A percentile compares a stretch with the other conserved stretches of the same genome.
Conservation (phyloP, 2,113 vertebrate species). For the Setophaga petechia region DNA sequence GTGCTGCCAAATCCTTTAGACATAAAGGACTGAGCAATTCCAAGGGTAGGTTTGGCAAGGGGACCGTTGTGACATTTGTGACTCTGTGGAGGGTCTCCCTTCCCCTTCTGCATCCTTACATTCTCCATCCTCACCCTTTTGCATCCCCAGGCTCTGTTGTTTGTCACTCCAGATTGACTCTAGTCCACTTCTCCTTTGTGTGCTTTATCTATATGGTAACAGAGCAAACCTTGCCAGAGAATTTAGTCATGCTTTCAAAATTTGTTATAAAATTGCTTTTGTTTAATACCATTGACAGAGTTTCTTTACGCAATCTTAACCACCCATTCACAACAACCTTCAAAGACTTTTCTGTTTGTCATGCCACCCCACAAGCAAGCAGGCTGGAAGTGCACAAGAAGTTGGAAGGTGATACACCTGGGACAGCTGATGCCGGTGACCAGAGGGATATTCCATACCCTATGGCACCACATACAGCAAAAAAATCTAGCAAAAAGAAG, state of each 20-base stretch:
- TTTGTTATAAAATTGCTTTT: not conserved
- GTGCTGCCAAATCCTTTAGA: not conserved
- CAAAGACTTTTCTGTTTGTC: not conserved
- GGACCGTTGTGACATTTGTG: not conserved
- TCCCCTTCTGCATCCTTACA: not conserved
- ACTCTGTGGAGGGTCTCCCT: not conserved
- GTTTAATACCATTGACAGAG: not conserved
- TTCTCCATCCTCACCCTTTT: not conserved
- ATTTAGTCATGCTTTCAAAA: fast-evolving
- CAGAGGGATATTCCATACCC: not conserved
- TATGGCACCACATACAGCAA: not conserved
- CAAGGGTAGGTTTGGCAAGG: not conserved
- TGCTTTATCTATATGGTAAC: not conserved
- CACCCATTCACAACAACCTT: not conserved
- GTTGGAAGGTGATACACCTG: fast-evolving
- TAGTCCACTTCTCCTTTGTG: not conserved
- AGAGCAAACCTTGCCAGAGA: not conserved
- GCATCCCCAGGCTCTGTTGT: no score
- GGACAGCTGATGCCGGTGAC: not conserved
- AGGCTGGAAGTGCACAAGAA: not conserved
- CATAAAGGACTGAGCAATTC: not conserved
- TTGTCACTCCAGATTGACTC: not conserved
- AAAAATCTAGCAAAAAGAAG: not conserved
- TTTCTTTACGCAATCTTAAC: not conserved
- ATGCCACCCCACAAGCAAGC: fast-evolving